Evolutionary conservation across 2,888 invertebrate genomes (phyloP).

Genomic region (Mantis religiosa): DNA sequence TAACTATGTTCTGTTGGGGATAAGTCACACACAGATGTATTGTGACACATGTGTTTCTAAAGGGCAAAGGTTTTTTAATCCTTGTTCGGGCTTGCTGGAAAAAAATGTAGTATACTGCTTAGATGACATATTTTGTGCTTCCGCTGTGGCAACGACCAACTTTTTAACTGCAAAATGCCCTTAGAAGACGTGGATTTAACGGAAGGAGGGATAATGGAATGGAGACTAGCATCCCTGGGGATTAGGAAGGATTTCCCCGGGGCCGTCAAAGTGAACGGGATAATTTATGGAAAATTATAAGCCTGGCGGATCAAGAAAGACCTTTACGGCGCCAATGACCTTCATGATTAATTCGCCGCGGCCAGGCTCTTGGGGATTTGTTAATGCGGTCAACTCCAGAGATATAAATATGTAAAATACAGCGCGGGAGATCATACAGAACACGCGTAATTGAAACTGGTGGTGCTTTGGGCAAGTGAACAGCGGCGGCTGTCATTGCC

Average conservation of each 20-base stretch:
- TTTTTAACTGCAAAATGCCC: background rate
- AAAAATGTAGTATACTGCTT: background rate
- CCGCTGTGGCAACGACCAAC: background rate
- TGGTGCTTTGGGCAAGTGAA: background rate
- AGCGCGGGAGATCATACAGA: background rate
- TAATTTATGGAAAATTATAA: conserved; percentile 5
- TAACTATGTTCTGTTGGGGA: no score
- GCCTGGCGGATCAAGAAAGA: background rate
- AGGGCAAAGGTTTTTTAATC: no score
- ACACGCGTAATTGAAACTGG: background rate
- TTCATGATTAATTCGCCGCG: background rate
- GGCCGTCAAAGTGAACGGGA: background rate
- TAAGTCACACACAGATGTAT: no score
- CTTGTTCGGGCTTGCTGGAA: no score
- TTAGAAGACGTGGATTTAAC: background rate
- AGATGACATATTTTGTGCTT: background rate
- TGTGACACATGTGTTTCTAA: no score
- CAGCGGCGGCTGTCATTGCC: background rate
- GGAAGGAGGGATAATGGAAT: background rate
- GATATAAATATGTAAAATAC: background rate
- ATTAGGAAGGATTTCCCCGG: background rate
- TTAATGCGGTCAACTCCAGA: background rate
- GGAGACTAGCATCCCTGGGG: background rate
- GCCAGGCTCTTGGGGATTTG: background rate
- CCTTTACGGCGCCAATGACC: background rate